These are phyloP conservation scores for Eidolon helvum DNA, from an alignment of 2,113 vertebrate genomes.

Conservation along the genomic window DNA sequence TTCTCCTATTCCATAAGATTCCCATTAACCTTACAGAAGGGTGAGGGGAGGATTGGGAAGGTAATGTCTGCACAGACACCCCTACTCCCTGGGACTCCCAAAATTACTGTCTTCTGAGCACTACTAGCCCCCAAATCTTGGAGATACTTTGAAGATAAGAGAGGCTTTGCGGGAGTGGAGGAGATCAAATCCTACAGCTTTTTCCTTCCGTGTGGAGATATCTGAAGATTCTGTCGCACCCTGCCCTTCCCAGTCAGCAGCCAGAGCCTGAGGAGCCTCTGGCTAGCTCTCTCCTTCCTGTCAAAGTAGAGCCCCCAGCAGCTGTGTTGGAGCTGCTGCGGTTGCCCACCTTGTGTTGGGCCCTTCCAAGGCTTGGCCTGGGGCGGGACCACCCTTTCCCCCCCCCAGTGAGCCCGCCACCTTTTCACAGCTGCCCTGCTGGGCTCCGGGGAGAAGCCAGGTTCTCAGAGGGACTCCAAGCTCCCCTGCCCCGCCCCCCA, in stretches of 20 bases:
- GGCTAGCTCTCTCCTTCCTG: not conserved
- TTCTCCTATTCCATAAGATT: not conserved
- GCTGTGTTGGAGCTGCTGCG: not conserved
- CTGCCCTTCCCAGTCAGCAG: not conserved
- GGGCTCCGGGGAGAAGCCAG: not conserved
- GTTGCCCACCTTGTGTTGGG: not conserved
- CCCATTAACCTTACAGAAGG: not conserved
- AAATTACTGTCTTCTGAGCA: not conserved
- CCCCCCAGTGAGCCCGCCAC: accelerated
- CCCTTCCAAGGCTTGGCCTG: not conserved
- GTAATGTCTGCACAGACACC: not conserved
- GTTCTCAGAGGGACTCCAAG: not conserved
- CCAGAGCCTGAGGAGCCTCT: not conserved
- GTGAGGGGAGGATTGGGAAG: not conserved
- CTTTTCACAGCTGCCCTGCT: not conserved
- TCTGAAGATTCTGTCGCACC: not conserved
- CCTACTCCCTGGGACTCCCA: not conserved
- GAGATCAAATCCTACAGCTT: not conserved
- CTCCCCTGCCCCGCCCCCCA: conserved; percentile 1
- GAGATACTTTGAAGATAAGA: not conserved
- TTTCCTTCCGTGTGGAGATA: not conserved
- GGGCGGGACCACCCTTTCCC: not conserved
- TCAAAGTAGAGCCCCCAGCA: not conserved
- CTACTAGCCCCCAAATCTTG: not conserved
- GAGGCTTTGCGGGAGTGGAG: not conserved